phyloP scores from a whole-genome alignment of 2,113 vertebrate species.

The Oryzias celebensis region DNA sequence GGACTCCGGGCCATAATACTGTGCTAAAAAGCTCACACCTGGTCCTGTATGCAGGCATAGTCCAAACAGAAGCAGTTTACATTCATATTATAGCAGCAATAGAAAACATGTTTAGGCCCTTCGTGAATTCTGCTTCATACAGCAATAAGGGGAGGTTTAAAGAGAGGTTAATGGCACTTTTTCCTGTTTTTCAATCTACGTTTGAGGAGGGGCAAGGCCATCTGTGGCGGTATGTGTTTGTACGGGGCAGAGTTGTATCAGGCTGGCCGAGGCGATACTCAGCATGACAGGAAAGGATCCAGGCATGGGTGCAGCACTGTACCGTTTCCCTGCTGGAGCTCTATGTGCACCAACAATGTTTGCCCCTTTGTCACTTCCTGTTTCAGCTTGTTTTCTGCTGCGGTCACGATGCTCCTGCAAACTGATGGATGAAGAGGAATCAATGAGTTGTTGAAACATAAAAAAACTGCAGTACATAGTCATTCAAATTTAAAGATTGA shows the following conservation, averaged over 20 bases:
- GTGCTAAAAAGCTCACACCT: constrained; percentile 30
- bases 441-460: too few species aligned
- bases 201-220: constrained; percentile 10
- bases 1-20: constrained; percentile 40
- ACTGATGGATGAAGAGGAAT: neutral
- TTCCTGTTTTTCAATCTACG: constrained; percentile 1
- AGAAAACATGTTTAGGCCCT: neutral
- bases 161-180: neutral
- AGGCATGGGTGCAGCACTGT: constrained; percentile 26
- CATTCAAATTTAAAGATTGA: too few species aligned
- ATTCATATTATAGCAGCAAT: neutral
- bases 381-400: constrained; percentile 29
- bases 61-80: constrained; percentile 1
- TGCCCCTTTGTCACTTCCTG: constrained; percentile 56
- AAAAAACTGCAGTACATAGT: too few species aligned
- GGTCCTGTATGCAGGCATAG: constrained; percentile 1
- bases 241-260: neutral
- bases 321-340: constrained; percentile 44
- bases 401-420: neutral
- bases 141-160: neutral
- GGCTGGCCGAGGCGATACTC: constrained; percentile 31
- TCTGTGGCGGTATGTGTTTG: neutral
- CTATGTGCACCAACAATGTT: constrained; percentile 28
- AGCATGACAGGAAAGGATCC: constrained; percentile 52
- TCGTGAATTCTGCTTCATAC: neutral